phyloP scores from a whole-genome alignment of 2,797 vertebrate genomes.

The Rhynchotus rufescens region DNA sequence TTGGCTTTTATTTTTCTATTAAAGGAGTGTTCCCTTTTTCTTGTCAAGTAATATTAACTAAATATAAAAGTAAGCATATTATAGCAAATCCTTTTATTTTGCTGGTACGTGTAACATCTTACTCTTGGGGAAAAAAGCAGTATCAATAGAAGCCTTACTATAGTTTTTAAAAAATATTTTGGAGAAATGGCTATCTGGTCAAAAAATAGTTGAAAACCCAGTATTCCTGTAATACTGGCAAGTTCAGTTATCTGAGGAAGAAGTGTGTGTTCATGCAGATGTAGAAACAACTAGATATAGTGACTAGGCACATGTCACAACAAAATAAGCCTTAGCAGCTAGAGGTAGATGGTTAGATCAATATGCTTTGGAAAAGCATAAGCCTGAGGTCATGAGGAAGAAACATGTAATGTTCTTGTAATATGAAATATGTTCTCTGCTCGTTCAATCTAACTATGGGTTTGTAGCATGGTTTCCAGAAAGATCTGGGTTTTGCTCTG shows the following conservation, averaged over 20 bases:
- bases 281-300: background rate
- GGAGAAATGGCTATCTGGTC: no score
- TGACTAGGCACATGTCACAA: background rate
- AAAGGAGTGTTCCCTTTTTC: background rate
- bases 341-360: background rate
- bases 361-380: background rate
- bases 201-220: no score
- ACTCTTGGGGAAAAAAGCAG: background rate
- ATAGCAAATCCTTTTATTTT: background rate
- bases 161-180: background rate
- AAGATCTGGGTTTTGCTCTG: background rate
- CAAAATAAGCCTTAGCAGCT: background rate
- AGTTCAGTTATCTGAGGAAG: background rate
- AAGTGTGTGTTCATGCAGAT: background rate
- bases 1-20: background rate
- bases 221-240: no score
- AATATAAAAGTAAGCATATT: background rate
- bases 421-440: background rate
- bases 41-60: background rate
- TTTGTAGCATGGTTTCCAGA: background rate
- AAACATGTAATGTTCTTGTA: fast-evolving
- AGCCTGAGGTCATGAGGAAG: background rate
- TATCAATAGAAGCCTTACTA: background rate
- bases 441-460: background rate
- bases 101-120: background rate